These are phyloP conservation scores for Enoplosus armatus DNA, from an alignment of 2,797 vertebrate genomes.

Conservation along the genomic window DNA sequence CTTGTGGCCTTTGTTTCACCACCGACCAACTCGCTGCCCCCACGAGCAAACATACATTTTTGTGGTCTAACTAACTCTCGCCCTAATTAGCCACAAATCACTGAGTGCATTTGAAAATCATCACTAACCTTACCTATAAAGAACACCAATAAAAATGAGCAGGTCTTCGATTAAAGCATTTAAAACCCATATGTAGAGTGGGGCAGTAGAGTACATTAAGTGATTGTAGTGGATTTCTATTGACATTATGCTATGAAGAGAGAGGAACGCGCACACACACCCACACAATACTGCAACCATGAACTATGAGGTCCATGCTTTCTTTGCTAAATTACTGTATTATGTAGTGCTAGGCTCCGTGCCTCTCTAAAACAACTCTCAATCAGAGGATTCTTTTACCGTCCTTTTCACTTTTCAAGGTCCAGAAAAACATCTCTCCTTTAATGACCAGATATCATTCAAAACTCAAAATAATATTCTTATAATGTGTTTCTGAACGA, in stretches of 20 bases:
- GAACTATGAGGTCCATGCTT: constrained; percentile 48
- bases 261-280: constrained; percentile 48
- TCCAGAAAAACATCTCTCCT: constrained; percentile 1
- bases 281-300: constrained; percentile 50
- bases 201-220: constrained; percentile 74
- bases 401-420: constrained; percentile 21
- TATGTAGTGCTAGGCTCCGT: constrained; percentile 11
- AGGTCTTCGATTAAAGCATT: constrained; percentile 76
- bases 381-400: constrained; percentile 5
- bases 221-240: constrained; percentile 76
- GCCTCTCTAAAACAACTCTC: constrained; percentile 35
- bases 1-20: constrained; percentile 51
- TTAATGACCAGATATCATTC: background rate
- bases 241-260: constrained; percentile 70
- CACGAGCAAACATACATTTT: constrained; percentile 61
- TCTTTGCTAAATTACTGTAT: constrained; percentile 49
- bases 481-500: background rate
- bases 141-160: constrained; percentile 81
- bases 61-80: constrained; percentile 67
- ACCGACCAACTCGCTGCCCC: constrained; percentile 26
- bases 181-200: constrained; percentile 74
- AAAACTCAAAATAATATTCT: constrained; percentile 6
- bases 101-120: constrained; percentile 79
- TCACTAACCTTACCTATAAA: constrained; percentile 79
- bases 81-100: constrained; percentile 79